Evolutionary conservation across 2,113 vertebrate species (phyloP).

Genomic region (Tachysurus fulvidraco): DNA sequence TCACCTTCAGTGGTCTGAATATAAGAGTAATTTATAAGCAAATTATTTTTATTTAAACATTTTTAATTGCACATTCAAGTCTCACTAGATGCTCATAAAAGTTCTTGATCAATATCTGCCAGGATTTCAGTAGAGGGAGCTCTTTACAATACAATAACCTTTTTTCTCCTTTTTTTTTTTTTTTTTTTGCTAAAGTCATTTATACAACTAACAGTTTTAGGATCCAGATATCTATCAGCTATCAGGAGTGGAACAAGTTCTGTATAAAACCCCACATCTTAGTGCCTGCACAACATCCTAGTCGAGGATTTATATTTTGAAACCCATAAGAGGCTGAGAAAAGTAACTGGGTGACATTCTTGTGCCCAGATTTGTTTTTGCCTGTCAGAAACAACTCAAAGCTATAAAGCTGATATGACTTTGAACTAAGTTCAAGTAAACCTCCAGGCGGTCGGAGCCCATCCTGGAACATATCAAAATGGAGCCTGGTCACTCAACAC

Average conservation of each 20-base stretch:
- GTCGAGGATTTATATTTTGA: background rate
- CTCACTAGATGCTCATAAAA: background rate
- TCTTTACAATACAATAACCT: constrained; percentile 44
- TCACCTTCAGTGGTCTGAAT: background rate
- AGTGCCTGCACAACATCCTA: background rate
- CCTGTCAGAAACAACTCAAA: constrained; percentile 37
- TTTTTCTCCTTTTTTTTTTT: background rate
- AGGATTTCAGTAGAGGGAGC: constrained; percentile 58
- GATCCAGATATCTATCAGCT: background rate
- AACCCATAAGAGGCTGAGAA: background rate
- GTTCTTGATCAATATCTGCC: background rate
- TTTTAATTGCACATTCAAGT: background rate
- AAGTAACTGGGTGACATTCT: constrained; percentile 41
- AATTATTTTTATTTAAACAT: background rate
- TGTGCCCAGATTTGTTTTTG: constrained; percentile 28
- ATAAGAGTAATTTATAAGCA: background rate
- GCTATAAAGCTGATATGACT: constrained; percentile 45
- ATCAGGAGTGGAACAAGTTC: constrained; percentile 12
- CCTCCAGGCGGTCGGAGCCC: constrained; percentile 48
- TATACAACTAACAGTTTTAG: background rate
- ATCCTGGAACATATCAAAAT: constrained; percentile 47
- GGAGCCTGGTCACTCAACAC: constrained; percentile 43
- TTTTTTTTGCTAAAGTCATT: background rate
- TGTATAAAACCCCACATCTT: constrained; percentile 8
- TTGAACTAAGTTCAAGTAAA: constrained; percentile 55